Percentiles rank a stretch among this genome's conserved stretches.
Conservation (phyloP, 1,140 invertebrate genomes). For the Steinernema feltiae region DNA sequence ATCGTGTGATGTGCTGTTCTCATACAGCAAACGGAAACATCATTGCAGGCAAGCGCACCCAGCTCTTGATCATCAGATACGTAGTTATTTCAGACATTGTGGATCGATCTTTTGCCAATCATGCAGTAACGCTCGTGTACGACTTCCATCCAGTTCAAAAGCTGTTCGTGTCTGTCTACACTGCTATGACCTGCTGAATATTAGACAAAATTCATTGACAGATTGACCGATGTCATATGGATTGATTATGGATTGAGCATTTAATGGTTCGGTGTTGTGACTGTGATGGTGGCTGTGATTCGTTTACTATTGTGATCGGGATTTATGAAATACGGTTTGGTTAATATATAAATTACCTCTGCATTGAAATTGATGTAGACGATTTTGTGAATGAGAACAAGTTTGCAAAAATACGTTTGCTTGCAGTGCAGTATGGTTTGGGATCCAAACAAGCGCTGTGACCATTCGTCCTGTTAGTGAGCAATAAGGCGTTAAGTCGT, state of each 20-base stretch:
- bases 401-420: too few relatives aligned
- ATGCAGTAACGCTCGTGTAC: slow-evolving; percentile 37
- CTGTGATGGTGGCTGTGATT: too few relatives aligned
- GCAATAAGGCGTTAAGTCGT: too few relatives aligned
- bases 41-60: slow-evolving; percentile 40
- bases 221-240: neutral
- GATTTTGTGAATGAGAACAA: too few relatives aligned
- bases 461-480: too few relatives aligned
- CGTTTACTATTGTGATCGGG: neutral
- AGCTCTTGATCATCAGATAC: neutral
- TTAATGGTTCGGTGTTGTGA: neutral
- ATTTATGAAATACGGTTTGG: neutral
- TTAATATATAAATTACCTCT: neutral
- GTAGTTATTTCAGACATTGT: slow-evolving; percentile 35
- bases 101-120: slow-evolving; percentile 41
- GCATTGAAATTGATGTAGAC: too few relatives aligned
- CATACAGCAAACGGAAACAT: slow-evolving; percentile 36
- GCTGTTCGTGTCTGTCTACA: slow-evolving; percentile 40
- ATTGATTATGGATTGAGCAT: neutral
- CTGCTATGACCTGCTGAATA: slow-evolving; percentile 30
- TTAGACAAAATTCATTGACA: neutral
- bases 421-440: too few relatives aligned
- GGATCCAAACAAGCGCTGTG: too few relatives aligned
- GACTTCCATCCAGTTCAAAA: slow-evolving; percentile 42
- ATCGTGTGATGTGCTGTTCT: slow-evolving; percentile 30